A percentile compares a stretch with the other conserved stretches of the same genome.
phyloP scores from a whole-genome alignment of 2,888 invertebrate genomes.

The Cephus rjabovi region DNA sequence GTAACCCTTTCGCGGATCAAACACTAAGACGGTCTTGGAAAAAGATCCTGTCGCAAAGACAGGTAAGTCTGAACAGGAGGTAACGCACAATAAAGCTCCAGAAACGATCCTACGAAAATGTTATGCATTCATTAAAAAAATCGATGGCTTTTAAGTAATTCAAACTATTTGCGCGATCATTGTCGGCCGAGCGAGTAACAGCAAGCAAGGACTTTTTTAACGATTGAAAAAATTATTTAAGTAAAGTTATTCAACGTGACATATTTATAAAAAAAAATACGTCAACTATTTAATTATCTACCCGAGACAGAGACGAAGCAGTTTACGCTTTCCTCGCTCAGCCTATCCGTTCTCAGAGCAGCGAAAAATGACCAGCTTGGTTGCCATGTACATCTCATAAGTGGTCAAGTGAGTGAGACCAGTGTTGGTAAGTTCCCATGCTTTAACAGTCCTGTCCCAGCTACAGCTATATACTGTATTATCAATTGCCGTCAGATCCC shows the following conservation, averaged over 20 bases:
- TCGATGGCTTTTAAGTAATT: not conserved
- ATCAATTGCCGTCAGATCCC: conserved; percentile 70
- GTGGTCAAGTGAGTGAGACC: conserved; percentile 67
- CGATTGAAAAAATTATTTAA: not conserved
- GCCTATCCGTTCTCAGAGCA: conserved; percentile 20
- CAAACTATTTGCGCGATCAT: conserved; percentile 11
- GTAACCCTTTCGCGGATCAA: conserved; percentile 68
- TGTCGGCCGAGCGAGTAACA: conserved; percentile 12
- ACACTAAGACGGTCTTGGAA: conserved; percentile 69
- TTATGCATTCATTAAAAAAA: conserved; percentile 14
- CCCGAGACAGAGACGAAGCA: conserved; percentile 2
- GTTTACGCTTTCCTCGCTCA: conserved; percentile 28
- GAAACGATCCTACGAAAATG: conserved; percentile 63
- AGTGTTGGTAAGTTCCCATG: conserved; percentile 68
- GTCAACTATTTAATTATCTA: not conserved
- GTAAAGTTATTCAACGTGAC: not conserved
- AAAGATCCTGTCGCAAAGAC: conserved; percentile 71
- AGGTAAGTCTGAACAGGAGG: conserved; percentile 64
- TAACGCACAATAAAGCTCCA: conserved; percentile 71
- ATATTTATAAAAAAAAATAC: not conserved
- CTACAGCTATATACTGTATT: conserved; percentile 71
- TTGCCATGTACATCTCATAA: conserved; percentile 61
- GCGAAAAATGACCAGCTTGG: conserved; percentile 23
- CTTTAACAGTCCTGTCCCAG: conserved; percentile 73
- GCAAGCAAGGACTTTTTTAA: not conserved